phyloP scores from a whole-genome alignment of 1,140 invertebrate species.

The Daktulosphaira vitifoliae region DNA sequence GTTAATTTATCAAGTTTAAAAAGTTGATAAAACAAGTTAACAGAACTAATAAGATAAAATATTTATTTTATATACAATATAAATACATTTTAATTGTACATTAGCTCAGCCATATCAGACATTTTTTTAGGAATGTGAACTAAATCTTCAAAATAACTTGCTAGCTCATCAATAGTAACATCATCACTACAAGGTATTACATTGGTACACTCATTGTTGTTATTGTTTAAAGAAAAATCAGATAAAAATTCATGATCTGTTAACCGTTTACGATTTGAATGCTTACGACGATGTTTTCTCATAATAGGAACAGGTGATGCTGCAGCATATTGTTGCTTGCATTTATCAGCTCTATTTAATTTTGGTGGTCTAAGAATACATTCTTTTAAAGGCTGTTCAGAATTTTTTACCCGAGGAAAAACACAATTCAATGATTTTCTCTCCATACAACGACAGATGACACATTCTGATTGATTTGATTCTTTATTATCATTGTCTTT shows the following conservation, averaged over 20 bases:
- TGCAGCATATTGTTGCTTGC: constrained; percentile 21
- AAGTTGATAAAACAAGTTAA: constrained; percentile 2
- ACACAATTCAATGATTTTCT: constrained; percentile 18
- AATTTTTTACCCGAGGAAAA: constrained; percentile 10
- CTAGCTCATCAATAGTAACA: constrained; percentile 80
- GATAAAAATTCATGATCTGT: constrained; percentile 8
- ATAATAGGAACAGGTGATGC: constrained; percentile 23
- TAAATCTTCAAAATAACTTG: constrained; percentile 84
- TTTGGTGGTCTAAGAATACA: constrained; percentile 21
- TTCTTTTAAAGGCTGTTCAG: constrained; percentile 10
- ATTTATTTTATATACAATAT: not conserved
- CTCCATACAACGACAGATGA: constrained; percentile 28
- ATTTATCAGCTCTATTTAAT: constrained; percentile 13
- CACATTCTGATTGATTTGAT: constrained; percentile 14
- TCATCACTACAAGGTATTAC: constrained; percentile 51
- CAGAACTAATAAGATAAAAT: constrained; percentile 1
- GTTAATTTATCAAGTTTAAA: too few relatives aligned
- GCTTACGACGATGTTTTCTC: constrained; percentile 12
- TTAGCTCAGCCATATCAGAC: constrained; percentile 94
- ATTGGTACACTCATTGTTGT: constrained; percentile 27
- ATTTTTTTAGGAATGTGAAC: constrained; percentile 93
- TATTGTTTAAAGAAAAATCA: constrained; percentile 20
- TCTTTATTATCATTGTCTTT: constrained; percentile 14
- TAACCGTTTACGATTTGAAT: constrained; percentile 16
- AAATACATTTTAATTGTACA: constrained; percentile 67